Evolutionary conservation across 2,888 invertebrate species (phyloP).

Genomic region (Mylabris sibirica): DNA sequence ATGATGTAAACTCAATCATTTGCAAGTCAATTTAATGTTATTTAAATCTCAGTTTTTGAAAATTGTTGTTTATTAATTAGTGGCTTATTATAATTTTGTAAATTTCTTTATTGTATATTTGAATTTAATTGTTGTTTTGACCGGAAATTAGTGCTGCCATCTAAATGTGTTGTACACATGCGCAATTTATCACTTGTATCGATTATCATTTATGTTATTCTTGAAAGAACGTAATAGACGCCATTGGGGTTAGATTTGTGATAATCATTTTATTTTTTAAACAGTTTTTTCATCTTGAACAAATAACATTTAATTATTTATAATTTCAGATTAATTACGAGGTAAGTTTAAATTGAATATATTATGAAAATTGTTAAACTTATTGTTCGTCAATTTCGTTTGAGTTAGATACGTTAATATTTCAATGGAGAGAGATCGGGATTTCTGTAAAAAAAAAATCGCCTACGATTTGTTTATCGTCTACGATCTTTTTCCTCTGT

Average conservation of each 20-base stretch:
- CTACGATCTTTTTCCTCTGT: background rate
- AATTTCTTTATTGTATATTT: too few relatives aligned
- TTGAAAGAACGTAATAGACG: background rate
- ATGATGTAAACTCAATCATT: too few relatives aligned
- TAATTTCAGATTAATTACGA: background rate
- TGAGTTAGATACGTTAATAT: background rate
- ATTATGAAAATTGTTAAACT: background rate
- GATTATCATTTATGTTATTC: background rate
- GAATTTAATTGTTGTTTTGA: background rate
- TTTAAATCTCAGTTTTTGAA: too few relatives aligned
- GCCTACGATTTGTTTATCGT: background rate
- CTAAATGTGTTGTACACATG: background rate
- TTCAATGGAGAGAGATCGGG: background rate
- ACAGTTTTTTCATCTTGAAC: background rate
- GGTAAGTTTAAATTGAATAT: background rate
- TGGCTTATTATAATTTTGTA: too few relatives aligned
- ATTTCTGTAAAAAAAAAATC: background rate
- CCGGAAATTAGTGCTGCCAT: background rate
- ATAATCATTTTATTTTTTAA: background rate
- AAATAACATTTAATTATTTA: background rate
- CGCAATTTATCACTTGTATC: background rate
- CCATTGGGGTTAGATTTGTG: background rate
- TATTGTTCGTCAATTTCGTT: background rate
- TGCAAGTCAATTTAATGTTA: too few relatives aligned
- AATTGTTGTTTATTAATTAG: too few relatives aligned